phyloP scores from a whole-genome alignment of 2,888 invertebrate genomes.

The Euplagia quadripunctaria region DNA sequence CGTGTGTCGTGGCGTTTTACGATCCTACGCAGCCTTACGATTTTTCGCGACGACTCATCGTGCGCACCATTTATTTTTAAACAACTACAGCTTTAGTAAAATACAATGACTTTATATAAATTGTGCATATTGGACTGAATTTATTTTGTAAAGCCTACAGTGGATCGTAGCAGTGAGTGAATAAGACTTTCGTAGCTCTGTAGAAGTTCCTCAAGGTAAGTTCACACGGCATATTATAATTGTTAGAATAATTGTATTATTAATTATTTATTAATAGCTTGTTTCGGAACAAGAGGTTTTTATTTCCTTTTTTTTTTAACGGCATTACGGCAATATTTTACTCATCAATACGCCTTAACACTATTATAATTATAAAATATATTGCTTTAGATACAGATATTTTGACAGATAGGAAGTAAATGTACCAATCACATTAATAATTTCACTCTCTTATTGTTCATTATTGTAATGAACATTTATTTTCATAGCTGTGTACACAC shows the following conservation, averaged over 20 bases:
- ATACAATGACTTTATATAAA: slow-evolving; percentile 43
- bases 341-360: neutral
- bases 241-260: neutral
- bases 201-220: slow-evolving; percentile 72
- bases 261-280: neutral
- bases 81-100: slow-evolving; percentile 23
- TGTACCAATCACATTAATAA: slow-evolving; percentile 7
- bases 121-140: slow-evolving; percentile 48
- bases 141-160: slow-evolving; percentile 47
- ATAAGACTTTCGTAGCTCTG: slow-evolving; percentile 60
- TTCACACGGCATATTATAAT: slow-evolving; percentile 16
- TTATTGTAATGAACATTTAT: slow-evolving; percentile 14
- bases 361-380: neutral
- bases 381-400: neutral
- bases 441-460: neutral
- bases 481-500: slow-evolving; percentile 26
- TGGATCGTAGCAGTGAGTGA: slow-evolving; percentile 72
- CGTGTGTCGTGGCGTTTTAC: slow-evolving; percentile 58
- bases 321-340: neutral
- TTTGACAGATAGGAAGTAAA: slow-evolving; percentile 1
- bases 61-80: slow-evolving; percentile 36
- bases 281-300: neutral
- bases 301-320: neutral
- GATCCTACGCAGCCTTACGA: slow-evolving; percentile 69
- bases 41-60: slow-evolving; percentile 53